Evolutionary conservation across 2,113 vertebrate species (phyloP).

Genomic region (Phyllostomus hastatus): DNA sequence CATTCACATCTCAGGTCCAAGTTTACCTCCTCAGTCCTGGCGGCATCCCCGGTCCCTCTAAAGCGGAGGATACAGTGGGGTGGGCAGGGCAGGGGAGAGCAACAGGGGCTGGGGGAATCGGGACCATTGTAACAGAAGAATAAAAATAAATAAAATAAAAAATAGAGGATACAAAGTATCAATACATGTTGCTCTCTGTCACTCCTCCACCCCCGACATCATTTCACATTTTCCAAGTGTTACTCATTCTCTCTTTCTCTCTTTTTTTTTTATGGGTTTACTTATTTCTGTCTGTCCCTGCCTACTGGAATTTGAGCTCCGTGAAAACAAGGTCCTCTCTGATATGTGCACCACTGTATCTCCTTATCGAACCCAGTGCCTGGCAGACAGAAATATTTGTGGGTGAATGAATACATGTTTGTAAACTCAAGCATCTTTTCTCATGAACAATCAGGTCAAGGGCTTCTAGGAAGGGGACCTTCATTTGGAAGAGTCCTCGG

Average conservation of each 20-base stretch:
- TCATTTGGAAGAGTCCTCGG: background rate
- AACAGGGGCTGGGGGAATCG: too few species aligned
- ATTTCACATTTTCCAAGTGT: background rate
- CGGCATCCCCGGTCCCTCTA: background rate
- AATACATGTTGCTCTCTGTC: background rate
- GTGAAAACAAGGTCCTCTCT: background rate
- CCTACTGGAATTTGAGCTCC: background rate
- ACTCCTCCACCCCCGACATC: accelerated
- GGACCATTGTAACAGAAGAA: too few species aligned
- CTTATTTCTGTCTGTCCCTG: background rate
- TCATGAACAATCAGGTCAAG: background rate
- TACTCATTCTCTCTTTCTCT: background rate
- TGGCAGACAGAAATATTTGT: background rate
- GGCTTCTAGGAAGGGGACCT: background rate
- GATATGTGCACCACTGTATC: background rate
- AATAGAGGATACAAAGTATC: background rate
- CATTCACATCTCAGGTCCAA: background rate
- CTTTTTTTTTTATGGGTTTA: background rate
- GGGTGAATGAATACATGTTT: background rate
- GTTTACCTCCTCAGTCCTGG: background rate
- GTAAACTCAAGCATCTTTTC: background rate
- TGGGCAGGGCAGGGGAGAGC: too few species aligned
- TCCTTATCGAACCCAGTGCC: background rate
- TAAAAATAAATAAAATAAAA: too few species aligned
- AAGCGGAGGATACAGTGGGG: background rate